Evolutionary conservation across 2,797 vertebrate genomes (phyloP), one percentile per base, ranked within the genome.

Genomic region (Cirrhinus mrigala): DNA sequence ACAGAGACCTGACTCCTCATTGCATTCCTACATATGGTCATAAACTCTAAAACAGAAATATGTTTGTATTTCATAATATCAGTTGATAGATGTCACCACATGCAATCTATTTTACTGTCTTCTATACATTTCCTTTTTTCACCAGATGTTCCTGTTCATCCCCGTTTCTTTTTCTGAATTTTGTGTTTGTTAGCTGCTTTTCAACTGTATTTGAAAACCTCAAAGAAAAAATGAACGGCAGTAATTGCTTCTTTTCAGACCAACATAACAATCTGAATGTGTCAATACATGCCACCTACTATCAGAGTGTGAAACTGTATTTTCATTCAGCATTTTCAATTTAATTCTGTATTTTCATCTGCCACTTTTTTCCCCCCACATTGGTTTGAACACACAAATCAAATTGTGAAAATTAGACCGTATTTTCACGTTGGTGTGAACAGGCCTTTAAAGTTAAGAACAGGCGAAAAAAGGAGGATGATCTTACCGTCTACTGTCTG

Each of bases 401-500:
- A 64, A 33, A 54, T 33, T 33, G 48, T 6, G 0, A 54, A 54
- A 75, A 54, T 29, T 27, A 1, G 20, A 68, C 4, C 1, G 16
- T 52, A 29, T 48, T 48, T 50, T 29, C 0, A 24, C 16, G 24
- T 75, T 54, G 48, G 16, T 33, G 48, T 54, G 11, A 54, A 33
- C 50, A 20, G 66, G 20, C 66, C 9, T 68, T 71, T n/a, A 77
- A n/a, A 54, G 10, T 12, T 18, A 37, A 27, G 11, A 24, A 64
- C 14, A 8, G 37, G 16, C 24, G 46, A 29, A 22, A 44, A 15
- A 14, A 46, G n/a, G 16, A 11, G 5, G 52, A 14, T 46, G 56
- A 44, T 68, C 82, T 98, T 98, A 0, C 99, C 98, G 0, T 92
- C 94, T 0, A 97, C 95, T 0, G 93, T 94, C 80, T 99, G 97